Conservation (phyloP, 2,113 vertebrate species). For the Cynoglossus semilaevis region DNA sequence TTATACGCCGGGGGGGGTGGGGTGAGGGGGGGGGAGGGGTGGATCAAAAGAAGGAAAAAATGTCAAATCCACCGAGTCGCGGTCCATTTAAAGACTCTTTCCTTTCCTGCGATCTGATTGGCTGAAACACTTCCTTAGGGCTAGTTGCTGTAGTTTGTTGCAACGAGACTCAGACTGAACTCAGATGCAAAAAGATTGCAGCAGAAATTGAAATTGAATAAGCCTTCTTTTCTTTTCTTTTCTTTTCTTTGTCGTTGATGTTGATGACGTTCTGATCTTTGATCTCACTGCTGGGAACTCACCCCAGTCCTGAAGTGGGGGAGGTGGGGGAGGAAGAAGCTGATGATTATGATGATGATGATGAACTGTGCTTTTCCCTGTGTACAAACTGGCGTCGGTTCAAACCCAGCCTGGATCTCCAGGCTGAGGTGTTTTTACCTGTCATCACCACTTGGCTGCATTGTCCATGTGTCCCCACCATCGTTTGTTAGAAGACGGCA, state of each 20-base stretch:
- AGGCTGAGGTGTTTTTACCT: constrained; percentile 46
- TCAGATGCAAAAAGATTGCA: constrained; percentile 49
- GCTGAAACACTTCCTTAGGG: constrained; percentile 61
- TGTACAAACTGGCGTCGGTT: constrained; percentile 45
- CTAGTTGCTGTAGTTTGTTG: constrained; percentile 67
- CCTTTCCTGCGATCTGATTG: constrained; percentile 59
- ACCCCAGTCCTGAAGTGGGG: constrained; percentile 15
- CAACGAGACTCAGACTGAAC: constrained; percentile 56
- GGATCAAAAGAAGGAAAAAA: constrained; percentile 37
- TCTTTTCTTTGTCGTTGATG: not conserved
- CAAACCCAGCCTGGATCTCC: constrained; percentile 37
- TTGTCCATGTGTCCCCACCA: constrained; percentile 40
- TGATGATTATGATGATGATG: constrained; percentile 16
- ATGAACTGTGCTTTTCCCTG: constrained; percentile 26
- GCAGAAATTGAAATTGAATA: constrained; percentile 53
- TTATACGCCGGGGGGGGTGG: constrained; percentile 49
- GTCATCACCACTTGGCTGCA: constrained; percentile 35
- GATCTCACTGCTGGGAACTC: constrained; percentile 37
- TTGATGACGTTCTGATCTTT: not conserved
- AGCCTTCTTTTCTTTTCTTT: constrained; percentile 48
- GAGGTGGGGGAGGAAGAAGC: constrained; percentile 10
- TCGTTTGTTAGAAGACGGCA: constrained; percentile 28
- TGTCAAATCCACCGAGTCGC: constrained; percentile 35
- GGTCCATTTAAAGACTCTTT: constrained; percentile 50
- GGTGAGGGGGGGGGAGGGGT: constrained; percentile 29